phyloP scores from a whole-genome alignment of 2,113 vertebrate genomes.

The Caranx melampygus region DNA sequence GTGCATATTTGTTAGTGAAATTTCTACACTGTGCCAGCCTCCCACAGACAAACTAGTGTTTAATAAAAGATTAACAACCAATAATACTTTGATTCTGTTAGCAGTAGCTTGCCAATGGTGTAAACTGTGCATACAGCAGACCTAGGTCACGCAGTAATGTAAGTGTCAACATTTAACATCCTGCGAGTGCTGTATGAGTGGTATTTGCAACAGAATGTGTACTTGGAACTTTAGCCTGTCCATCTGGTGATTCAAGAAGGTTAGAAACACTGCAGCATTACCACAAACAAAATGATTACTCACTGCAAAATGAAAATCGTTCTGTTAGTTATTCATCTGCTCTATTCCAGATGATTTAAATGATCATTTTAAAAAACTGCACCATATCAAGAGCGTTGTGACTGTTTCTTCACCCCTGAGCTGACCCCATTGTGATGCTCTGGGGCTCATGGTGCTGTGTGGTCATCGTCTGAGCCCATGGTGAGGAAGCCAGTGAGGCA shows the following conservation, averaged over 20 bases:
- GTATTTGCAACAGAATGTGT: slow-evolving; percentile 12
- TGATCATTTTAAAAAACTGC: neutral
- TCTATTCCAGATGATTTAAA: neutral
- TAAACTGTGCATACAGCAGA: neutral
- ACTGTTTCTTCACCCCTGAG: slow-evolving; percentile 32
- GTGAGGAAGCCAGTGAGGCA: slow-evolving; percentile 52
- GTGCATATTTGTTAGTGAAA: neutral
- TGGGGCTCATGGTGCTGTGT: slow-evolving; percentile 32
- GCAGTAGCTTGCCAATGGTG: neutral
- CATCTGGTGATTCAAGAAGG: slow-evolving; percentile 7
- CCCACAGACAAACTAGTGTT: neutral
- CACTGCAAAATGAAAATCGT: slow-evolving; percentile 13
- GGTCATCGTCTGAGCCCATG: slow-evolving; percentile 54
- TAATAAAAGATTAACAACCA: slow-evolving; percentile 8
- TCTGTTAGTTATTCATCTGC: slow-evolving; percentile 1
- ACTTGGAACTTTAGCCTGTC: slow-evolving; percentile 10
- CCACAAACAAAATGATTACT: slow-evolving; percentile 20
- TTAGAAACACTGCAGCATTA: slow-evolving; percentile 18
- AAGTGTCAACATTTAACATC: slow-evolving; percentile 16
- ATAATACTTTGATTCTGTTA: neutral
- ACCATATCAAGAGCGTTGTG: neutral
- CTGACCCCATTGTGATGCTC: slow-evolving; percentile 25
- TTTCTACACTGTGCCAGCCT: neutral
- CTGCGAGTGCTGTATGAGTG: slow-evolving; percentile 7
- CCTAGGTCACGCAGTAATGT: neutral